These are phyloP conservation scores for Phataginus tricuspis DNA, from an alignment of 2,797 vertebrate genomes.

Conservation along the genomic window DNA sequence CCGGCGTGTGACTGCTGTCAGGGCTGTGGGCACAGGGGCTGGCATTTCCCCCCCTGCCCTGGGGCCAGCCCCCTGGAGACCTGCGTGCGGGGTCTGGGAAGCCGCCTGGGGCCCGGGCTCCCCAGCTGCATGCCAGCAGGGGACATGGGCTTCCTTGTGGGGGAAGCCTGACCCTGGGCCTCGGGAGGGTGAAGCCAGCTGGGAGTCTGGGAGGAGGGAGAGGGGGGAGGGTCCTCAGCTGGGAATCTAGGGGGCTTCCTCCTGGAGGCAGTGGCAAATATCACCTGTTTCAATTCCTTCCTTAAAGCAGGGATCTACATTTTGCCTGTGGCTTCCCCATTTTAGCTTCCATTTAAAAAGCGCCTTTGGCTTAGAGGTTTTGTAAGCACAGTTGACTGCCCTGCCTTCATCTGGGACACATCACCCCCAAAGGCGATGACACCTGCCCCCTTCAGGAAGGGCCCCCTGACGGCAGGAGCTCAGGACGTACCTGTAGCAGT, in stretches of 20 bases:
- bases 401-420: background rate
- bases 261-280: background rate
- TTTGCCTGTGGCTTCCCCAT: background rate
- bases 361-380: background rate
- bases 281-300: fast-evolving
- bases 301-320: background rate
- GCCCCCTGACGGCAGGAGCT: too few species aligned
- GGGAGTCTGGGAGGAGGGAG: too few species aligned
- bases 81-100: too few species aligned
- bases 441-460: fast-evolving
- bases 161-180: background rate
- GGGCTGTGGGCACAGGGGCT: background rate
- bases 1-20: background rate
- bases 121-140: background rate
- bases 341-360: background rate
- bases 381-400: background rate
- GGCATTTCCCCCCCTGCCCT: background rate
- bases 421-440: background rate
- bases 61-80: background rate
- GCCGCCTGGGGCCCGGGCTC: too few species aligned
- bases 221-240: too few species aligned
- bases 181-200: fast-evolving
- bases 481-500: conserved; percentile 92
- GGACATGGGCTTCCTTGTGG: too few species aligned
- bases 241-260: background rate